Evolutionary conservation across 1,140 invertebrate species (phyloP), one percentile per base, ranked within the genome.

Genomic region (Temnothorax nylanderi): DNA sequence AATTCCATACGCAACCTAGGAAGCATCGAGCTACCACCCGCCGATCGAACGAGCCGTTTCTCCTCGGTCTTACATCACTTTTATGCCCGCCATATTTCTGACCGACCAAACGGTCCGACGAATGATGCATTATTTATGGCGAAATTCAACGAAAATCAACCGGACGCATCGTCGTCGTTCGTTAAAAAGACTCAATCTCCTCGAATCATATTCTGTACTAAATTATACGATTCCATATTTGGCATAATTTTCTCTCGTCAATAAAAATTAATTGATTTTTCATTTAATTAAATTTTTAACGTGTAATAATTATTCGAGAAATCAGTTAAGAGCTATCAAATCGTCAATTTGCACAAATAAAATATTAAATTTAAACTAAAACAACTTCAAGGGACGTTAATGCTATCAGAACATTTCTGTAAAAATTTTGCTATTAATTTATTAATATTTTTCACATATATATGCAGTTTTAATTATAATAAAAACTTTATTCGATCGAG

Each of bases 111-210:
- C 77, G 81, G 82, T 69, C 89, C 89, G 75, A 87, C 85, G 90
- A 91, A 91, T 86, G 88, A 91, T 91, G 85, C 89, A 91, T 91
- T 89, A 91, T 91, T 91, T 91, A 91, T 85, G 76, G 74, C 60
- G 89, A 88, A 91, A 91, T 91, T 91, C 77, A 54, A 74, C 58
- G 37, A 81, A 60, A 86, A 80, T 62, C 80, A 18, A 44, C 58
- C 13, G 54, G 37, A 80, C 51, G 49, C 62, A 58, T 65, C 74
- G 54, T 87, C 81, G 54, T 87, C 76, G 54, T 44, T 32, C 54
- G 37, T 49, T 56, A 90, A 41, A 47, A 41, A 74, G 41, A 58
- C 37, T 69, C 64, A 8, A 44, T 74, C 37, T 72, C 37, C 37
- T 41, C 37, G 0, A 69, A 67, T 54, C 21, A 32, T 56, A 71